phyloP scores from a whole-genome alignment of 2,888 invertebrate genomes.

The Pyrrhosoma nymphula region DNA sequence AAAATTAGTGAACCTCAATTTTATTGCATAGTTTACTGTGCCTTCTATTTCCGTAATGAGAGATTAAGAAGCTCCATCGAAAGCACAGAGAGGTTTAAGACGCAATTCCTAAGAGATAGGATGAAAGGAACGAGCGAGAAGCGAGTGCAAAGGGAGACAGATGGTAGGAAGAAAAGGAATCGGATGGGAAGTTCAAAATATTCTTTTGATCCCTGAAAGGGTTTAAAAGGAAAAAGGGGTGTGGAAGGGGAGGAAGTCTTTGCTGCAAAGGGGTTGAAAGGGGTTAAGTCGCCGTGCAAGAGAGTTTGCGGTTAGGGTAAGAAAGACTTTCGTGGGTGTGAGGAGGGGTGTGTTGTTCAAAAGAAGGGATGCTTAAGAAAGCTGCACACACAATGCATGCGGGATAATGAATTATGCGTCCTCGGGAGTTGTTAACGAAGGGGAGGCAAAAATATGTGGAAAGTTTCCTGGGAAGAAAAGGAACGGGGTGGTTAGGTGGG shows the following conservation, averaged over 20 bases:
- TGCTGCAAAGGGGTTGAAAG: neutral
- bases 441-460: slow-evolving; percentile 7
- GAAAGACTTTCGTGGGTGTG: neutral
- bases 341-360: neutral
- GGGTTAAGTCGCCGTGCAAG: neutral
- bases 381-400: slow-evolving; percentile 2
- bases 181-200: neutral
- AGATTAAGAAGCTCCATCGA: no score
- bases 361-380: neutral
- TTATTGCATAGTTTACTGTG: no score
- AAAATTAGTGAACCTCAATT: no score
- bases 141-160: neutral
- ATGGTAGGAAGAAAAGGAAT: neutral
- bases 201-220: neutral
- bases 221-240: neutral
- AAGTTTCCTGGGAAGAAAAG: neutral
- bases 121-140: neutral
- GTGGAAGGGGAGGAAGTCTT: neutral
- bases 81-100: no score
- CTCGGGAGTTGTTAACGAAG: neutral
- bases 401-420: slow-evolving; percentile 11
- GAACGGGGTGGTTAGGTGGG: neutral
- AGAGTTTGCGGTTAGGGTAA: neutral
- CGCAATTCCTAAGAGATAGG: no score
- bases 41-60: no score